Conservation (phyloP, 92 coral and sea anemone species). For the Actinostola sp. region DNA sequence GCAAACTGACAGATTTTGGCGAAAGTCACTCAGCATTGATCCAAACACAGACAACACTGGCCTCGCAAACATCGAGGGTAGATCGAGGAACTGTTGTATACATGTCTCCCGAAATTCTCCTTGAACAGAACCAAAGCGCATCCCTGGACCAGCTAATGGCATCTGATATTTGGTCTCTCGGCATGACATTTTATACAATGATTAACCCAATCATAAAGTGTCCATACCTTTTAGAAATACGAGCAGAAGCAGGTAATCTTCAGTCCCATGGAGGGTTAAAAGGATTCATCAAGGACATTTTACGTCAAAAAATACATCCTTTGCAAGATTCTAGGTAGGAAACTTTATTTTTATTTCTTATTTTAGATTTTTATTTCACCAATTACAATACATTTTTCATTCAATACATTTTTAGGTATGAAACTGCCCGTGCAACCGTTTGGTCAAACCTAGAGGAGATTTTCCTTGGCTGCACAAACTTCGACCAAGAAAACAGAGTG, state of each 20-base stretch:
- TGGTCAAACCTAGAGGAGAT: conserved; percentile 17
- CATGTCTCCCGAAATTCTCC: conserved; percentile 60
- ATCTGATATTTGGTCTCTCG: not conserved
- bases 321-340: no score
- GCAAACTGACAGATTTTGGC: conserved; percentile 56
- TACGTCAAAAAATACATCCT: no score
- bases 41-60: conserved; percentile 53
- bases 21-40: conserved; percentile 37
- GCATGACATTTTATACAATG: not conserved
- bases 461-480: conserved; percentile 20
- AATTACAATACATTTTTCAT: no score
- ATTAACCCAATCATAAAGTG: no score
- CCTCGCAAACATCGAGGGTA: conserved; percentile 30
- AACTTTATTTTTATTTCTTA: no score
- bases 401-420: no score
- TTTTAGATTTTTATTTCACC: no score
- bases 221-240: no score
- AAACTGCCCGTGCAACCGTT: conserved; percentile 1
- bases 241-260: no score
- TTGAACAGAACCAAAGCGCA: conserved; percentile 6
- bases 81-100: conserved; percentile 45
- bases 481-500: conserved; percentile 5
- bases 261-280: no score
- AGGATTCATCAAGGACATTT: no score
- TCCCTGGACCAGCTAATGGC: not conserved